These are phyloP conservation scores for Ectemnius lituratus DNA, from an alignment of 2,888 invertebrate genomes.

Conservation along the genomic window DNA sequence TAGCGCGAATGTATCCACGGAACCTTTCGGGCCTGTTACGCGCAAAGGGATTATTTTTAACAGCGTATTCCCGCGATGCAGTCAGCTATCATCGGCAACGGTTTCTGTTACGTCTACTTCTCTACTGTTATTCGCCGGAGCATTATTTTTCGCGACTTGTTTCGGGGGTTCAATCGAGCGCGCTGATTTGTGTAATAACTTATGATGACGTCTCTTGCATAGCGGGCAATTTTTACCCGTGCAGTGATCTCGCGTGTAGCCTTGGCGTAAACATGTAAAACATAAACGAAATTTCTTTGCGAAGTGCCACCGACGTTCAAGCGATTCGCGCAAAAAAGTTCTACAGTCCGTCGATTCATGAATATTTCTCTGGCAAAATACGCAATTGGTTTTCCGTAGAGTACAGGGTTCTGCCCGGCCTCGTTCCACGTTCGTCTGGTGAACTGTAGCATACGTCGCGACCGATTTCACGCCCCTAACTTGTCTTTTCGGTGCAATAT, in stretches of 20 bases:
- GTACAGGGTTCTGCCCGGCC: too few relatives aligned
- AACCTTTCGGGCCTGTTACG: not conserved
- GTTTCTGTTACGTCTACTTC: too few relatives aligned
- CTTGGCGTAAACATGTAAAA: not conserved
- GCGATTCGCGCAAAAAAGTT: not conserved
- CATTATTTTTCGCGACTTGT: too few relatives aligned
- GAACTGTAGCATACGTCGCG: too few relatives aligned
- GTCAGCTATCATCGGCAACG: too few relatives aligned
- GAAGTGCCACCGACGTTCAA: not conserved
- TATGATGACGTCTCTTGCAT: not conserved
- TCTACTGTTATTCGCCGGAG: too few relatives aligned
- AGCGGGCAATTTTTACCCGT: not conserved
- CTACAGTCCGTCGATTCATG: not conserved
- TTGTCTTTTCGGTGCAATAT: too few relatives aligned
- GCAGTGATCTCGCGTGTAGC: not conserved
- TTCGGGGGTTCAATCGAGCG: too few relatives aligned
- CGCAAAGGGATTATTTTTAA: slow-evolving; percentile 3
- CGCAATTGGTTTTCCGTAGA: not conserved
- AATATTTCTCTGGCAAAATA: not conserved
- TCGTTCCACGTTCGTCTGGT: too few relatives aligned
- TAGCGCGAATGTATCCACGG: not conserved
- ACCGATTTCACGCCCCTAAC: too few relatives aligned
- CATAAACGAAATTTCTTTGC: slow-evolving; percentile 5
- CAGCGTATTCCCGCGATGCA: not conserved
- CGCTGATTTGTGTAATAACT: too few relatives aligned